phyloP scores from a whole-genome alignment of 2,113 vertebrate genomes.

The Carettochelys insculpta region DNA sequence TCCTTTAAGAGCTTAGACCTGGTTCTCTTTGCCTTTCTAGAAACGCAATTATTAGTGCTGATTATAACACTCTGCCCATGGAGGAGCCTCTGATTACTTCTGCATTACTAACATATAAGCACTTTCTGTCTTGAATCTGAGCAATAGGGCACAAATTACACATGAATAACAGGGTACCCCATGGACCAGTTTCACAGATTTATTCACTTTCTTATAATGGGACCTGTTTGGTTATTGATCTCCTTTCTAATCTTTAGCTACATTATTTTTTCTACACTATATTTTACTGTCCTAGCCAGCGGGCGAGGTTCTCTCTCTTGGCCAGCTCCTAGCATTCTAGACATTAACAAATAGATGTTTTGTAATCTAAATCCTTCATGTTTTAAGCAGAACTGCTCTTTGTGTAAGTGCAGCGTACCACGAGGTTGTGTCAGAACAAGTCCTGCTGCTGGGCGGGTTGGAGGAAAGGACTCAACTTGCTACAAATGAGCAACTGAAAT shows the following conservation, averaged over 20 bases:
- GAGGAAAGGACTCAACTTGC: not conserved
- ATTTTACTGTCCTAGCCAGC: not conserved
- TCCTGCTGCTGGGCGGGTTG: not conserved
- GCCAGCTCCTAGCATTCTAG: not conserved
- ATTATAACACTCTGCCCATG: not conserved
- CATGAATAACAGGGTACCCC: not conserved
- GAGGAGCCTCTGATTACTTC: not conserved
- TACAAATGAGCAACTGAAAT: constrained; percentile 10
- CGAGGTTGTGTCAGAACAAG: constrained; percentile 28
- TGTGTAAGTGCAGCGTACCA: not conserved
- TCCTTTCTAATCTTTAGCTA: not conserved
- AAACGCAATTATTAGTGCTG: not conserved
- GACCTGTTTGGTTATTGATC: rapidly evolving
- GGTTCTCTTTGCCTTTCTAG: not conserved
- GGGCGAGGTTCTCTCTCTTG: not conserved
- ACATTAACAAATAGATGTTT: not conserved
- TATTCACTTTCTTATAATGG: not conserved
- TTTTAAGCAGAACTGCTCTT: not conserved
- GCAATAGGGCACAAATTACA: not conserved
- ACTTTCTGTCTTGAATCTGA: not conserved
- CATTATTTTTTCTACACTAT: not conserved
- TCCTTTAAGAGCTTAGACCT: not conserved
- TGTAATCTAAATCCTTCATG: constrained; percentile 38
- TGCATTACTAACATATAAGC: not conserved
- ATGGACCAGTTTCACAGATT: not conserved